A percentile compares a stretch with the other conserved stretches of the same genome.
phyloP scores from a whole-genome alignment of 1,140 invertebrate genomes.

The Drosophila bipectinata region DNA sequence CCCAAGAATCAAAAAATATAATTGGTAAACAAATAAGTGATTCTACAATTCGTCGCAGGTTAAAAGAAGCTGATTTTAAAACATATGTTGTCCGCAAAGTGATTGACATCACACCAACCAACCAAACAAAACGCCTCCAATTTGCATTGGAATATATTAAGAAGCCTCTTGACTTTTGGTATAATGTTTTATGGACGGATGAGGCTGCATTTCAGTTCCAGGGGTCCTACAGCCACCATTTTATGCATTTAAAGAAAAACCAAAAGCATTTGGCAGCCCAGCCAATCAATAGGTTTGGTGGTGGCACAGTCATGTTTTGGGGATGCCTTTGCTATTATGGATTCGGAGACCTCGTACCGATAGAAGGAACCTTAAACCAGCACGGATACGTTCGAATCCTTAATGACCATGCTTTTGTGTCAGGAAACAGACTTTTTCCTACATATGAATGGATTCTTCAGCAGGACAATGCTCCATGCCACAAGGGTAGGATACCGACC shows the following conservation, averaged over 20 bases:
- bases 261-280: constrained; percentile 15
- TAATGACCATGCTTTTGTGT: constrained; percentile 14
- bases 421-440: constrained; percentile 8
- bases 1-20: background rate
- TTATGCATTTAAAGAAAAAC: constrained; percentile 11
- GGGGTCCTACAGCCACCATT: constrained; percentile 11
- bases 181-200: constrained; percentile 22
- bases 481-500: constrained; percentile 19
- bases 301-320: background rate
- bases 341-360: constrained; percentile 14
- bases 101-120: background rate
- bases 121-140: constrained; percentile 5
- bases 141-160: constrained; percentile 16
- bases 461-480: constrained; percentile 14
- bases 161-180: constrained; percentile 15
- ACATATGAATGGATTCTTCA: constrained; percentile 4
- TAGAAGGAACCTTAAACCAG: constrained; percentile 7
- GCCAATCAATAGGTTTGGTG: constrained; percentile 8
- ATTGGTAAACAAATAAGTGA: constrained; percentile 10
- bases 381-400: constrained; percentile 13
- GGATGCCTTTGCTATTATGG: constrained; percentile 11
- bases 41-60: constrained; percentile 9
- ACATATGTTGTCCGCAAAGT: constrained; percentile 4
- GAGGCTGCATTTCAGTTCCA: constrained; percentile 21
- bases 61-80: constrained; percentile 6